Base-by-base conservation (phyloP, 2,797 vertebrate genomes). In the Danionella dracula region DNA sequence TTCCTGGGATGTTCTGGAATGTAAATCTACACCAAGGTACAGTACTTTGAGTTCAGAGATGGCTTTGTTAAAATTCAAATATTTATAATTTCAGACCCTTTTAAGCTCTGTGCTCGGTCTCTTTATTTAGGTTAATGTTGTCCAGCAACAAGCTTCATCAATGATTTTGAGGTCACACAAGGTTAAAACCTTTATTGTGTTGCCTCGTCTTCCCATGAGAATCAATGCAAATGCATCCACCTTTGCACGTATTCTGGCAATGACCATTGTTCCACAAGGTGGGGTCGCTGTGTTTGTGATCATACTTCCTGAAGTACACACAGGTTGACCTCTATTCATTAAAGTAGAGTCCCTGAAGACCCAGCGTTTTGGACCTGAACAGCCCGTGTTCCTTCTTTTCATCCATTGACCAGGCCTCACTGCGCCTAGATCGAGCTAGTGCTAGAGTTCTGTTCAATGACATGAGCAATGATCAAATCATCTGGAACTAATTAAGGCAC, bases 251-350 rank as follows among this genome's bases (percentile, higher is more conserved):
- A 13, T 55, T 72, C 37, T 59, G 38, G 35, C 29, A 6, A 11
- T 63, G 46, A 64, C 60, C 40, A 71, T 71, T 75, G 73, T 71
- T 75, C 37, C 60, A 29, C 1, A 57, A 69, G 69, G 69, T 73
- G 66, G 61, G 62, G 65, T 61, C 53, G 29, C 42, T 20, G 8
- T 65, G 32, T 72, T 63, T 64, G 41, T 58, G 81, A 76, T 81
- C 80, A 63, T 42, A 70, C 75, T 85, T 87, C 85, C 84, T 81
- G 46, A 68, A 81, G 76, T 83, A 84, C 82, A 85, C 89, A 86
- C 85, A 81, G 85, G 86, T 84, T 81, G 34, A 38, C 66, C 78
- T 3, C 84, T 72, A 66, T 73, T 78, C 66, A 68, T 73, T 77
- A 42, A 76, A 75, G 60, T 73, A 76, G 77, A 60, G 16, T 60